A percentile compares a stretch with the other conserved stretches of the same genome.
Evolutionary conservation across 92 coral and sea anemone genomes (phyloP).

Genomic region (Ricordea florida): DNA sequence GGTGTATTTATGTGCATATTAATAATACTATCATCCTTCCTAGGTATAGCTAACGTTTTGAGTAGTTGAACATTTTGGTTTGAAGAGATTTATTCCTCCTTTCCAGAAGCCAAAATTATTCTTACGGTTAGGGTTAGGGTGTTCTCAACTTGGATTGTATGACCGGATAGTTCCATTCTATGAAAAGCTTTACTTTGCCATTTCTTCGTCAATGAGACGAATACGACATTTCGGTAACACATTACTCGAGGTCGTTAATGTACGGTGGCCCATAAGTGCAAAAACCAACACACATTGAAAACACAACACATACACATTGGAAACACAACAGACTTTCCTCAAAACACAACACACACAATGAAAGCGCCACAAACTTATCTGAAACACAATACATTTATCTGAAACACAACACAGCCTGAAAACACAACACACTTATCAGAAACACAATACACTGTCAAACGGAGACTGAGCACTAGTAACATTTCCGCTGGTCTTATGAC

Average conservation of each 20-base stretch:
- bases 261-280: no score
- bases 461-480: no score
- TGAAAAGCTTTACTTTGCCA: no score
- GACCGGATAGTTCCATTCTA: background rate
- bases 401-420: background rate
- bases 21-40: no score
- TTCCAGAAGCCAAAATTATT: constrained; percentile 9
- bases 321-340: no score
- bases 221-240: background rate
- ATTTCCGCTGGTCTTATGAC: no score
- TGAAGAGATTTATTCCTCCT: background rate
- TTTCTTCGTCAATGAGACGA: background rate
- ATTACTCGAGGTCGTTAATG: background rate
- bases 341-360: background rate
- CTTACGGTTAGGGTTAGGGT: background rate
- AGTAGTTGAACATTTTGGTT: background rate
- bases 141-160: background rate
- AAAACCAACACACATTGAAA: no score
- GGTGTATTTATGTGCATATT: no score
- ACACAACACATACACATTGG: no score
- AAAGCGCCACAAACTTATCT: background rate
- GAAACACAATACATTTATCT: background rate
- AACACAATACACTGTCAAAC: no score
- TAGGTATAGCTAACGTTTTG: no score
- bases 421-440: no score